Conservation (phyloP, 2,888 invertebrate genomes). For the Keiferia lycopersicella region DNA sequence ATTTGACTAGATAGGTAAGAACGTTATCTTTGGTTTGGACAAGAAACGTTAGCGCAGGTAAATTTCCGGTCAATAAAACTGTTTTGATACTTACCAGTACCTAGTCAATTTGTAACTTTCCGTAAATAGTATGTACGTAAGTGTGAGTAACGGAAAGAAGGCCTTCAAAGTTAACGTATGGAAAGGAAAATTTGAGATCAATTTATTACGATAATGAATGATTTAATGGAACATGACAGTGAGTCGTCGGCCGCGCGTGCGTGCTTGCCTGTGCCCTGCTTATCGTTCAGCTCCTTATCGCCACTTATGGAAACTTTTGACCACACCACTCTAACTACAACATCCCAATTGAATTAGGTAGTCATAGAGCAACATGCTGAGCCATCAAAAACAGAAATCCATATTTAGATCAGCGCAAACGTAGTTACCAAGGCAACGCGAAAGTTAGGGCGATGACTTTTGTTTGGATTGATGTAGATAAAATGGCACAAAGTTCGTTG, state of each 20-base stretch:
- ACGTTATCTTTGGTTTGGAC: background rate
- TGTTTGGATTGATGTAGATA: conserved; percentile 7
- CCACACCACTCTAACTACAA: conserved; percentile 35
- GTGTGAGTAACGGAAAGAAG: background rate
- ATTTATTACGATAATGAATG: conserved; percentile 4
- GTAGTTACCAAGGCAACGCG: conserved; percentile 2
- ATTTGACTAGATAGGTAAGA: background rate
- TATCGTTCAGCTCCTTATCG: conserved; percentile 52
- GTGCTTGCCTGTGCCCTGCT: conserved; percentile 1
- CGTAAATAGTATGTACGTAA: background rate
- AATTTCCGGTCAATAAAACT: background rate
- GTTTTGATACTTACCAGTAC: background rate
- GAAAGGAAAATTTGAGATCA: conserved; percentile 3
- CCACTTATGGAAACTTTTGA: conserved; percentile 66
- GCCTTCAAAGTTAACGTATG: background rate
- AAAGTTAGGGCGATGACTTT: conserved; percentile 18
- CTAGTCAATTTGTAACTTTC: background rate
- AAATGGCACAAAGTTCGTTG: conserved; percentile 14
- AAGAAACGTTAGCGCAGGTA: background rate
- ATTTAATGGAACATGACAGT: conserved; percentile 13
- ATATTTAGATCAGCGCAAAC: background rate
- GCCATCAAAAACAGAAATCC: background rate
- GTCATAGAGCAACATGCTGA: background rate
- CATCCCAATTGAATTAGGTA: conserved; percentile 14
- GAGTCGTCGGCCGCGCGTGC: background rate